Conservation (phyloP, 1,140 invertebrate genomes). For the Triops longicaudatus region DNA sequence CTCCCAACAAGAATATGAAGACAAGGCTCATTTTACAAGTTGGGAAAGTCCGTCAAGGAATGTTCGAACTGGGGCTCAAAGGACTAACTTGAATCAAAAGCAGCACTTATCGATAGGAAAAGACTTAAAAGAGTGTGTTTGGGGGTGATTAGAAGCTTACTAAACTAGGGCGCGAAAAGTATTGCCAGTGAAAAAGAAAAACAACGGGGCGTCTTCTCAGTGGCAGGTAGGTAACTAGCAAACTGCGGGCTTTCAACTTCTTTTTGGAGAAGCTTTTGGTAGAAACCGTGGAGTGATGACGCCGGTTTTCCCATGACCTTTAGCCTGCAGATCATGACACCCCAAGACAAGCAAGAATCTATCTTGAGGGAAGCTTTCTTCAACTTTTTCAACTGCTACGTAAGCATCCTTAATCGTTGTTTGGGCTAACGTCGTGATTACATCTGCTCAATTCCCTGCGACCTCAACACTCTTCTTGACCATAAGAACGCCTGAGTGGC, state of each 20-base stretch:
- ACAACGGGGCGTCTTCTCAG: not conserved
- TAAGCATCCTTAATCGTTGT: not conserved
- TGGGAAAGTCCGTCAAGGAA: not conserved
- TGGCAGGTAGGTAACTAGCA: not conserved
- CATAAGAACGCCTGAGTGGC: not conserved
- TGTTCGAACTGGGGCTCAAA: not conserved
- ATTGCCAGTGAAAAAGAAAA: not conserved
- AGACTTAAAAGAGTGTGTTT: not conserved
- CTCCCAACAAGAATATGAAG: constrained; percentile 15
- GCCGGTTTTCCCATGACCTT: constrained; percentile 1
- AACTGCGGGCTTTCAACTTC: not conserved
- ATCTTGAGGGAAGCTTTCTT: not conserved
- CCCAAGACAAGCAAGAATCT: not conserved
- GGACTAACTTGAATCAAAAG: not conserved
- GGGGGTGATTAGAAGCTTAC: not conserved
- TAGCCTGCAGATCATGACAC: not conserved
- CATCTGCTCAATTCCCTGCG: not conserved
- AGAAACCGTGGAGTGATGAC: not conserved
- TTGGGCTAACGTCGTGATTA: not conserved
- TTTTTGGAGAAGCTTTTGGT: not conserved
- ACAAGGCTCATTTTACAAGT: constrained; percentile 1
- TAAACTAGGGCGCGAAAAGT: not conserved
- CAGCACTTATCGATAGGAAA: not conserved
- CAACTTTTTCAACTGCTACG: not conserved
- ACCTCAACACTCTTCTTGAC: not conserved